phyloP scores from a whole-genome alignment of 1,140 invertebrate species.

The Eupristina koningsbergeri region DNA sequence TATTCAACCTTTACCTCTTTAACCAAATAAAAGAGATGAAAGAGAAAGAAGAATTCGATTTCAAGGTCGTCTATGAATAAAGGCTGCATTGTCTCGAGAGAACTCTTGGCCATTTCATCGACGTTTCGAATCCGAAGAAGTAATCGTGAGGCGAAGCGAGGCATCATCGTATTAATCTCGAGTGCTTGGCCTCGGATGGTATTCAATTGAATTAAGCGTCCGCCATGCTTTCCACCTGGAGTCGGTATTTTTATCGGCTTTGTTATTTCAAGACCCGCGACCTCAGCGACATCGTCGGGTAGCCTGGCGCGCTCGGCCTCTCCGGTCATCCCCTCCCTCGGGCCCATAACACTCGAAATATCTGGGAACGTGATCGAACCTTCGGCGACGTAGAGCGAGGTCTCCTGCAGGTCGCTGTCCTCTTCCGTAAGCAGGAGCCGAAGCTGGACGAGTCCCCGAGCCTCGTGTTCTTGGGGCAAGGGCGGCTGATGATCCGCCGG shows the following conservation, averaged over 20 bases:
- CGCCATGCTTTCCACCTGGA: no score
- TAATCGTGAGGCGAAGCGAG: background rate
- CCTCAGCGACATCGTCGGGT: no score
- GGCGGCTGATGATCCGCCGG: background rate
- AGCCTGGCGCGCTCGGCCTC: background rate
- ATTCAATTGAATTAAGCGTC: no score
- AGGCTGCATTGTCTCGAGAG: background rate
- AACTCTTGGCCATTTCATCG: background rate
- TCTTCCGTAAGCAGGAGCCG: conserved; percentile 58
- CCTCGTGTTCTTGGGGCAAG: background rate
- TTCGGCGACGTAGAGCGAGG: conserved; percentile 70
- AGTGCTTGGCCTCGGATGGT: background rate
- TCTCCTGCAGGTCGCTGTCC: conserved; percentile 64
- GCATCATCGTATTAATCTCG: background rate
- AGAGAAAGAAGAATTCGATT: background rate
- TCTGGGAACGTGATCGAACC: conserved; percentile 54
- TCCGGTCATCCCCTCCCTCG: no score
- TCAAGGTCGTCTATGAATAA: background rate
- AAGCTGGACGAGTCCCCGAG: conserved; percentile 65
- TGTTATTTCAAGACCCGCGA: no score
- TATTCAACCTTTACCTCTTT: background rate
- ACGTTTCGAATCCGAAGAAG: no score
- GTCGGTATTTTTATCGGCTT: no score
- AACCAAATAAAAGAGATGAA: no score
- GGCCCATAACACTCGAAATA: no score